phyloP scores from a whole-genome alignment of 2,113 vertebrate genomes.

The Phainopepla nitens region DNA sequence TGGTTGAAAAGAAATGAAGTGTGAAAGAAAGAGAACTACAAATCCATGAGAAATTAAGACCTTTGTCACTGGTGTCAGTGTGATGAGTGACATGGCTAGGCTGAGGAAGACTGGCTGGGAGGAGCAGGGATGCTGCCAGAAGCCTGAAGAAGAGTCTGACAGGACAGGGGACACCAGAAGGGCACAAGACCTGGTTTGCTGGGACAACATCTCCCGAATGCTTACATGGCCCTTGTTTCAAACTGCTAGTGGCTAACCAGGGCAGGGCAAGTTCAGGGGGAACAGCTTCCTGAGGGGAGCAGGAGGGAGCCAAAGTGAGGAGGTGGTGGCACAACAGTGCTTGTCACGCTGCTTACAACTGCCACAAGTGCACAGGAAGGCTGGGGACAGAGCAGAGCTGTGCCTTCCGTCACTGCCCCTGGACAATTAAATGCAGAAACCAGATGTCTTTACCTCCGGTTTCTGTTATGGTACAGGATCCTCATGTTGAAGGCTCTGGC shows the following conservation, averaged over 20 bases:
- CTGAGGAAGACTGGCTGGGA: neutral
- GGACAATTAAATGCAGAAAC: neutral
- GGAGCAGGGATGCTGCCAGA: neutral
- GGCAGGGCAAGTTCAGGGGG: neutral
- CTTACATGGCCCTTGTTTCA: neutral
- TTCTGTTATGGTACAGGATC: conserved; percentile 74
- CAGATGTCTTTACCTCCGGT: conserved; percentile 31
- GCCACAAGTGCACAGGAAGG: neutral
- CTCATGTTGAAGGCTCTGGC: conserved; percentile 73
- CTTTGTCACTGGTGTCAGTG: neutral
- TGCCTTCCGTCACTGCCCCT: rapidly evolving
- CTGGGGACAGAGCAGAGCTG: neutral
- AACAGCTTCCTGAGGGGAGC: neutral
- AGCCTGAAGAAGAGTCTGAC: neutral
- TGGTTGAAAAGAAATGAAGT: neutral
- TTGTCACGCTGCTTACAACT: neutral
- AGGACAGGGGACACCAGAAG: neutral
- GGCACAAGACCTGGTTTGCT: neutral
- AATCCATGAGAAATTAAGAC: neutral
- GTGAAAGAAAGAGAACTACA: neutral
- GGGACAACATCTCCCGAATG: neutral
- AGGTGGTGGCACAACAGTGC: neutral
- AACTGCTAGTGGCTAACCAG: neutral
- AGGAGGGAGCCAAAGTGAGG: neutral
- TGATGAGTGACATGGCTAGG: neutral